phyloP scores from a whole-genome alignment of 2,888 invertebrate genomes.

The Dromius quadrimaculatus region DNA sequence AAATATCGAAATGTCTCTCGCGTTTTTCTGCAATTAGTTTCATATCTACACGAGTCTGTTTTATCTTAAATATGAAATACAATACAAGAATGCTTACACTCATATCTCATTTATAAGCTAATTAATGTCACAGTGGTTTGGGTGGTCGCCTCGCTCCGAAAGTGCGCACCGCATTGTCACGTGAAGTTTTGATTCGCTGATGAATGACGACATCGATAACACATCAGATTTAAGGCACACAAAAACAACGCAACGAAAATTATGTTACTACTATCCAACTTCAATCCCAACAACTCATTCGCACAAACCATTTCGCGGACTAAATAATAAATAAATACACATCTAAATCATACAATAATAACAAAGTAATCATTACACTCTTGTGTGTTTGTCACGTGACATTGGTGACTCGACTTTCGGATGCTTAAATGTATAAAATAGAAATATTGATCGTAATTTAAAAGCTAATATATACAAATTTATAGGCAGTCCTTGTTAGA shows the following conservation, averaged over 20 bases:
- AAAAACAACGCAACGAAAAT: constrained; percentile 36
- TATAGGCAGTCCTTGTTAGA: constrained; percentile 51
- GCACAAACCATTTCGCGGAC: constrained; percentile 9
- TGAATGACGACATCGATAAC: constrained; percentile 26
- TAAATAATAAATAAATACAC: constrained; percentile 37
- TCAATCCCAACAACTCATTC: constrained; percentile 18
- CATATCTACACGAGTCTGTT: constrained; percentile 49
- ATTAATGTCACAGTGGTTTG: constrained; percentile 47
- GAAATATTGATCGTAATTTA: constrained; percentile 46
- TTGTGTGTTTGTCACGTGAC: constrained; percentile 42
- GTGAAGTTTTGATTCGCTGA: constrained; percentile 42
- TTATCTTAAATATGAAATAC: constrained; percentile 47
- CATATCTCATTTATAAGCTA: constrained; percentile 50
- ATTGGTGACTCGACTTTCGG: constrained; percentile 25
- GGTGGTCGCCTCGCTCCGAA: constrained; percentile 43
- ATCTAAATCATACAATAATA: constrained; percentile 37
- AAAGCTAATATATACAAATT: constrained; percentile 51
- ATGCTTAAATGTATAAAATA: constrained; percentile 37
- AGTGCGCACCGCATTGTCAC: constrained; percentile 21
- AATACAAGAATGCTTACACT: constrained; percentile 50
- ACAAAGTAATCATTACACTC: constrained; percentile 29
- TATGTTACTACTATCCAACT: constrained; percentile 33
- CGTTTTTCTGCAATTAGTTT: constrained; percentile 44
- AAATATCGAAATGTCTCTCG: constrained; percentile 61
- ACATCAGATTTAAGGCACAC: constrained; percentile 41